These are phyloP conservation scores for Mustelus asterias DNA, from an alignment of 2,113 vertebrate species.

Conservation along the genomic window DNA sequence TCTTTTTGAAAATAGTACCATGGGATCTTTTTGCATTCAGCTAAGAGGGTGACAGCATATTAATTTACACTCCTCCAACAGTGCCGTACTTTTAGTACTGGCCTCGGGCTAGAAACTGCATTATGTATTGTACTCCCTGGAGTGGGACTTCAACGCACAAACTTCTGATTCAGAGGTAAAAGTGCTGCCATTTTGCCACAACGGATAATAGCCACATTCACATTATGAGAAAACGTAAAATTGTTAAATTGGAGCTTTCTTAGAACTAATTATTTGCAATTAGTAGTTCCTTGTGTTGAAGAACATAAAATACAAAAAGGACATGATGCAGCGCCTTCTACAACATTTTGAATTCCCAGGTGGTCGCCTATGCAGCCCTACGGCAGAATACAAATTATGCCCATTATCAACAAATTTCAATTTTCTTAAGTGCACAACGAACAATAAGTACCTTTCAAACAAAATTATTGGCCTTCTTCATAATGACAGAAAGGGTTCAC, in stretches of 20 bases:
- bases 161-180: not conserved
- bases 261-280: not conserved
- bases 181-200: not conserved
- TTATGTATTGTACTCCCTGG: not conserved
- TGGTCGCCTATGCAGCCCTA: not conserved
- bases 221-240: not conserved
- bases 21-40: no score
- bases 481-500: not conserved
- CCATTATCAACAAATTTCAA: slow-evolving; percentile 16
- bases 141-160: not conserved
- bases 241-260: not conserved
- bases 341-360: not conserved
- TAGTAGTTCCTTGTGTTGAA: slow-evolving; percentile 3
- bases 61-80: not conserved
- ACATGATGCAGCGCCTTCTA: not conserved
- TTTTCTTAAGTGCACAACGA: not conserved
- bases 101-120: not conserved
- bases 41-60: not conserved
- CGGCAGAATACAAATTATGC: not conserved
- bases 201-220: not conserved
- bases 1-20: no score
- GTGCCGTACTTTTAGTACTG: not conserved
- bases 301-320: not conserved
- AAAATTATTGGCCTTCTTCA: not conserved
- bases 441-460: not conserved